These are phyloP conservation scores for Crossoptilon crossoptilon DNA, from an alignment of 2,797 vertebrate species.

Conservation along the genomic window DNA sequence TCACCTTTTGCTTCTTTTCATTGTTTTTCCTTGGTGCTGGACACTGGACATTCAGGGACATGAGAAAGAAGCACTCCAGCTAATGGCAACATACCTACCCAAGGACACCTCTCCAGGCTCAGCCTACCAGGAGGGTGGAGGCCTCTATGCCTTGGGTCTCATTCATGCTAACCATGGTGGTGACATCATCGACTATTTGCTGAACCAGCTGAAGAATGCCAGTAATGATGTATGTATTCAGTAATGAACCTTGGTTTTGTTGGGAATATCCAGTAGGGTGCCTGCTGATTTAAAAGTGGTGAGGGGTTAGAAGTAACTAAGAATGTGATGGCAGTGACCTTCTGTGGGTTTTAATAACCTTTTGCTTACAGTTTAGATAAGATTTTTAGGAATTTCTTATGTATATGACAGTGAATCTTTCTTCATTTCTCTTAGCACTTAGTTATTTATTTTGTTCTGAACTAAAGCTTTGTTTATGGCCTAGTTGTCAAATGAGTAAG, in stretches of 20 bases:
- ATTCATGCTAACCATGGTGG: constrained; percentile 99
- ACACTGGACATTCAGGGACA: constrained; percentile 86
- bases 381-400: neutral
- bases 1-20: neutral
- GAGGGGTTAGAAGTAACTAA: neutral
- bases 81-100: constrained; percentile 98
- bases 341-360: neutral
- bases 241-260: neutral
- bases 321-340: rapidly evolving
- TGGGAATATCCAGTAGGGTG: neutral
- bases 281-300: neutral
- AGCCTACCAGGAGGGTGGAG: constrained; percentile 98
- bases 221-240: constrained; percentile 92
- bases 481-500: neutral
- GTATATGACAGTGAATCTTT: neutral
- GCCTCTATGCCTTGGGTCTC: constrained; percentile 95
- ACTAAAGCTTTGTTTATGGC: neutral
- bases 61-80: constrained; percentile 97
- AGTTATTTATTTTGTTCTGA: neutral
- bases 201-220: constrained; percentile 97
- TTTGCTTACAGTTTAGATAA: neutral
- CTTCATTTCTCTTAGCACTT: neutral
- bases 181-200: constrained; percentile 98
- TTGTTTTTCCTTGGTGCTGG: neutral
- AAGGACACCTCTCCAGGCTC: constrained; percentile 99